Evolutionary conservation across 2,797 vertebrate genomes (phyloP).

Genomic region (Gadopsis bispinosus): DNA sequence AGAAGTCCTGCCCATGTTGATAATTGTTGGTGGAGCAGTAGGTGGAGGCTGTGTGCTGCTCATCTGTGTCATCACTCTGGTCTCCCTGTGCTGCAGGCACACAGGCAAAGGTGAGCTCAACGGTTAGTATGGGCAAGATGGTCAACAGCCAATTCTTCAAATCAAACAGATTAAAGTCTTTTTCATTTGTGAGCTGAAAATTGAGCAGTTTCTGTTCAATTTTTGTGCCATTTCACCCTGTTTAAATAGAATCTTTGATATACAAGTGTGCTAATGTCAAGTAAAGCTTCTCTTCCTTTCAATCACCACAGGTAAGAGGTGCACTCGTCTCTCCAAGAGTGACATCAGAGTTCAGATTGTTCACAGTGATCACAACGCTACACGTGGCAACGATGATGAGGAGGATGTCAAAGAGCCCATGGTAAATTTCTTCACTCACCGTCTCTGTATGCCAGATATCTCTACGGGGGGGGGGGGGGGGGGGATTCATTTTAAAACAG

Average conservation of each 20-base stretch:
- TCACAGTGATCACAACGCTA: constrained; percentile 89
- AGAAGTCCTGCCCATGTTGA: constrained; percentile 89
- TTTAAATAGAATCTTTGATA: constrained; percentile 14
- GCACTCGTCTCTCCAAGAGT: constrained; percentile 89
- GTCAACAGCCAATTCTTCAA: constrained; percentile 60
- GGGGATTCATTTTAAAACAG: constrained; percentile 23
- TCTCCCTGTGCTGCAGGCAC: constrained; percentile 90
- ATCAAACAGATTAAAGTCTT: constrained; percentile 30
- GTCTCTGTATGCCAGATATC: constrained; percentile 28
- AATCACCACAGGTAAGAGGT: constrained; percentile 81
- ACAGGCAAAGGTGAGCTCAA: constrained; percentile 90
- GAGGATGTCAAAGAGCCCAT: constrained; percentile 87
- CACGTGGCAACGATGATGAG: constrained; percentile 88
- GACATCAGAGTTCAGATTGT: constrained; percentile 91
- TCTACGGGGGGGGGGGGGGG: constrained; percentile 2
- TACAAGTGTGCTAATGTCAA: constrained; percentile 22
- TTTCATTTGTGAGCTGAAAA: constrained; percentile 24
- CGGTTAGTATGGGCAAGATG: constrained; percentile 79
- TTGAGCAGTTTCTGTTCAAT: constrained; percentile 20
- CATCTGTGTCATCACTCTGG: constrained; percentile 86
- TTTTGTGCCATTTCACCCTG: constrained; percentile 10
- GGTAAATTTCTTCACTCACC: constrained; percentile 62
- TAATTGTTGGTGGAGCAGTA: constrained; percentile 86
- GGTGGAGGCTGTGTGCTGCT: constrained; percentile 87
- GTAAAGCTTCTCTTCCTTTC: constrained; percentile 20